Conservation (phyloP, 2,113 vertebrate species). For the Phalacrocorax aristotelis region DNA sequence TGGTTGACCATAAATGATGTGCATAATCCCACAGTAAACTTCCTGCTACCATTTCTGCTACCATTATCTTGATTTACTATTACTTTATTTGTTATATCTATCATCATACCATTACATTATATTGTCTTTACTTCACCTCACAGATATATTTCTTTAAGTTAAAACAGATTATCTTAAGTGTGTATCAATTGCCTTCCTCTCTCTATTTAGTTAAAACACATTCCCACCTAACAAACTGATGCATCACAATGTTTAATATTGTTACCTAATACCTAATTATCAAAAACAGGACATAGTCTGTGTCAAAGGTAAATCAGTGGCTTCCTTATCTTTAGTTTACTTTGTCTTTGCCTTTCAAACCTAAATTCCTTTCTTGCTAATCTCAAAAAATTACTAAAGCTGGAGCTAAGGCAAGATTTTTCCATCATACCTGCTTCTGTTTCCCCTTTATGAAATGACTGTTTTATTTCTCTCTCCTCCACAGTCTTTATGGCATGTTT, state of each 20-base stretch:
- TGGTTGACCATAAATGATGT: neutral
- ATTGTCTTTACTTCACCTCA: neutral
- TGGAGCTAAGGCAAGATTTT: neutral
- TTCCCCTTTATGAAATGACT: neutral
- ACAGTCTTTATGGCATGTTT: neutral
- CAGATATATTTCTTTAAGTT: neutral
- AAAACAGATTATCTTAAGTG: neutral
- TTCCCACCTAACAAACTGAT: neutral
- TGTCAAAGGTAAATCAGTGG: neutral
- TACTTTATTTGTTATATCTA: neutral
- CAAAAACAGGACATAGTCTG: neutral
- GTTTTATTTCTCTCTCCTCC: neutral
- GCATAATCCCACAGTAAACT: neutral
- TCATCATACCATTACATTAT: neutral
- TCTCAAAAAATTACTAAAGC: neutral
- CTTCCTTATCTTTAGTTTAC: neutral
- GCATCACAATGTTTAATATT: neutral
- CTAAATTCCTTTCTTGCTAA: neutral
- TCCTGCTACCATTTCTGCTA: neutral
- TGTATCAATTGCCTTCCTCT: neutral
- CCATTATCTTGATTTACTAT: neutral
- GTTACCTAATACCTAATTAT: neutral
- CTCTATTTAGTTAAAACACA: neutral
- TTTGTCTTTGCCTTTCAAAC: neutral
- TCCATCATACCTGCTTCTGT: neutral